These are phyloP conservation scores for Euglossa dilemma DNA, from an alignment of 1,140 invertebrate genomes.

Conservation along the genomic window DNA sequence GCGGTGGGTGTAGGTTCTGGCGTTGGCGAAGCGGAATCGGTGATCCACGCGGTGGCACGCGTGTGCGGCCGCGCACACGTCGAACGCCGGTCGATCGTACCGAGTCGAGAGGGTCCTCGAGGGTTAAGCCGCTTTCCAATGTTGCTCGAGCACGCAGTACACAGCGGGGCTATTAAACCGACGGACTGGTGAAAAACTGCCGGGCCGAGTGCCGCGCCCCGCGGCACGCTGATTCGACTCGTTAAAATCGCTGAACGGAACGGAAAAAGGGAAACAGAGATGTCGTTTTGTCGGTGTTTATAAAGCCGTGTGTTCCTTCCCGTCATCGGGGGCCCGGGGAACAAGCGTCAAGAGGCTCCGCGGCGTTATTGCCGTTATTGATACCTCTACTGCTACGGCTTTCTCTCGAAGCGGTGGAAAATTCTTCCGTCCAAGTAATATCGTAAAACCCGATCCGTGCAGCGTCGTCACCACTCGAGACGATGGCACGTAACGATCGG, in stretches of 20 bases:
- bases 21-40: neutral
- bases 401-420: neutral
- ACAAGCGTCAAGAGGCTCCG: too few relatives aligned
- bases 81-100: conserved; percentile 55
- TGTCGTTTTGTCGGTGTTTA: conserved; percentile 9
- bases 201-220: neutral
- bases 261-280: conserved; percentile 21
- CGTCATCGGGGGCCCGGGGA: neutral
- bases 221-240: conserved; percentile 6
- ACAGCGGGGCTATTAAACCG: conserved; percentile 57
- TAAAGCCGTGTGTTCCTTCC: neutral
- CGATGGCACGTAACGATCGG: too few relatives aligned
- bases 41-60: conserved; percentile 5
- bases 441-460: neutral
- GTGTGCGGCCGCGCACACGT: conserved; percentile 16
- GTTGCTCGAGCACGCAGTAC: conserved; percentile 54
- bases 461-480: too few relatives aligned
- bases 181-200: conserved; percentile 57
- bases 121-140: conserved; percentile 67
- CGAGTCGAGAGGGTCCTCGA: conserved; percentile 62
- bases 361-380: neutral
- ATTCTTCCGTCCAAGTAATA: neutral
- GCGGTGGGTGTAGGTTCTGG: neutral
- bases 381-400: neutral
- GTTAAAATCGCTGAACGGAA: conserved; percentile 44